Evolutionary conservation across 2,888 invertebrate genomes (phyloP).

Genomic region (Lycaena phlaeas): DNA sequence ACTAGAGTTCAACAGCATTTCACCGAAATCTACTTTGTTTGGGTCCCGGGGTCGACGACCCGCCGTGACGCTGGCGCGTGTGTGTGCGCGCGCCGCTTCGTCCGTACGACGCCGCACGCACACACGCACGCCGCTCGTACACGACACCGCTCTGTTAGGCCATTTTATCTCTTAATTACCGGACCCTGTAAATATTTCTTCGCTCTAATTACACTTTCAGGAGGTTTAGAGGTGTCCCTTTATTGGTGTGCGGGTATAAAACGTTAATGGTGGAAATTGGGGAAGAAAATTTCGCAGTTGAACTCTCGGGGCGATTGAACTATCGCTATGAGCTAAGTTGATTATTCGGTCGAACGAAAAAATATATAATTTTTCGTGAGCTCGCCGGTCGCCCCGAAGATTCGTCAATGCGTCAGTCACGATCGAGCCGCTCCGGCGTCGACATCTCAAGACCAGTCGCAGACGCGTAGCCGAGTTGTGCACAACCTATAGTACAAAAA

Average conservation of each 20-base stretch:
- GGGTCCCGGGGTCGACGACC: slow-evolving; percentile 66
- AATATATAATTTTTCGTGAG: slow-evolving; percentile 65
- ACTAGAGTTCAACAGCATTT: slow-evolving; percentile 70
- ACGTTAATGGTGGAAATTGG: slow-evolving; percentile 27
- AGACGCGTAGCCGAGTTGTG: slow-evolving; percentile 53
- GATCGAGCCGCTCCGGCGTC: slow-evolving; percentile 52
- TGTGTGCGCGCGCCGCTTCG: slow-evolving; percentile 58
- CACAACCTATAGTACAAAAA: slow-evolving; percentile 67
- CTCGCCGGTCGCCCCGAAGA: slow-evolving; percentile 60
- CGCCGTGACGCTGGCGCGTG: slow-evolving; percentile 47
- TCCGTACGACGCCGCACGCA: slow-evolving; percentile 45
- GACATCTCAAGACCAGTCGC: slow-evolving; percentile 52
- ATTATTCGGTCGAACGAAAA: slow-evolving; percentile 66
- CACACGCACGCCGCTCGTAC: slow-evolving; percentile 33
- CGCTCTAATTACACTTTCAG: slow-evolving; percentile 13
- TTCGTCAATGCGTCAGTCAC: slow-evolving; percentile 69
- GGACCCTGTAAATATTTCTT: slow-evolving; percentile 21
- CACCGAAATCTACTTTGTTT: slow-evolving; percentile 73
- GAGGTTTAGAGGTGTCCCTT: slow-evolving; percentile 8
- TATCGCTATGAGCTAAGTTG: slow-evolving; percentile 66
- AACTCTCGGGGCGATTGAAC: slow-evolving; percentile 55
- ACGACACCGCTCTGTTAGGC: slow-evolving; percentile 33
- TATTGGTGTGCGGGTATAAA: slow-evolving; percentile 23
- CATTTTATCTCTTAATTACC: slow-evolving; percentile 56
- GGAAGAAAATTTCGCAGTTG: slow-evolving; percentile 23